Evolutionary conservation across 2,888 invertebrate species (phyloP), one percentile per base, ranked within the genome.

Genomic region (Dasysyrphus albostriatus): DNA sequence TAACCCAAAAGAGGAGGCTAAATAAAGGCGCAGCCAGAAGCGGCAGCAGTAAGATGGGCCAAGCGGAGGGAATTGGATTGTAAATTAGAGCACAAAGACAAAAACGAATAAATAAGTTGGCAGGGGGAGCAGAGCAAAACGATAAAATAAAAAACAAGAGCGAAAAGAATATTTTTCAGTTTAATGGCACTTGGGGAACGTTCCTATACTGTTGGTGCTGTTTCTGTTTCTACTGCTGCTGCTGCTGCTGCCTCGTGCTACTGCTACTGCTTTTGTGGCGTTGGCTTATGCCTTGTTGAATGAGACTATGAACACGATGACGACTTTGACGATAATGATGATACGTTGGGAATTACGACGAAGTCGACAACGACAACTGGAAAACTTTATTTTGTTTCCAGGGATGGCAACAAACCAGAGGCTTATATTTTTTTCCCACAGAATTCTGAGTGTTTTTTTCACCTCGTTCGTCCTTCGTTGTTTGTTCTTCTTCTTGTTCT

Each of bases 161-260:
- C 37, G 54, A 65, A 88, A 88, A 88, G 88, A 83, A 32, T 65
- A 75, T 82, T 88, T 89, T 88, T 88, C 87, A 83, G 79, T 85
- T 88, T 88, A 89, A 89, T 89, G 85, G 88, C 74, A 88, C 88
- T 89, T 83, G 78, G 58, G 29, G 74, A 67, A 59, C 59, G 37
- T 49, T 78, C 47, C 19, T 58, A 12, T 47, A 47, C 39, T 61
- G 19, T 6, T 59, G 37, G 12, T 14, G 37, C 58, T 59, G 19
- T 19, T 51, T 12, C 14, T 51, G 34, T 6, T 59, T 16, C 37
- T 37, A 10, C 14, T 37, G 34, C 2, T 34, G 16, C 16, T 58
- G 5, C 0, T 8, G 3, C 56, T 56, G 8, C 34, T 32, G n/a
- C 32, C 37, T 37, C 3, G 24, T 42, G 2, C 32, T 32, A 32